Evolutionary conservation across 2,888 invertebrate species (phyloP), one percentile per base, ranked within the genome.

Genomic region (Tigriopus californicus): DNA sequence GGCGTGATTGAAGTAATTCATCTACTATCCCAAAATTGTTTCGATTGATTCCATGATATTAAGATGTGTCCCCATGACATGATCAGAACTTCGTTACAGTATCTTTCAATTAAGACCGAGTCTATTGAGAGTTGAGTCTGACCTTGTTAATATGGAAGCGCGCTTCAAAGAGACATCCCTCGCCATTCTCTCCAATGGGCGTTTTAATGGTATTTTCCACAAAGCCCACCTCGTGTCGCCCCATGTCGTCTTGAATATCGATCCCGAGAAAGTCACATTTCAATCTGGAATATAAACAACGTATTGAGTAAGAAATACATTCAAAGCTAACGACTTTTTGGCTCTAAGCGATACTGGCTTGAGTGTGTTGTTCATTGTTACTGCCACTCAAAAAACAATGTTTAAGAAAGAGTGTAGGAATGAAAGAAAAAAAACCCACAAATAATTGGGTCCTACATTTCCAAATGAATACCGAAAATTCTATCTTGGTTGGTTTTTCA

Each of bases 181-280:
- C 66, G 8, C 64, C 63, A 47, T 68, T 68, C 6, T 68, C 67
- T 51, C 66, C 64, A 5, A 73, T 60, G 12, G 74, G 72, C 20
- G 66, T 67, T 65, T 76, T 77, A 11, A 70, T 67, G 10, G 74
- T 76, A 64, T 77, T 74, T 61, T 77, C 76, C 13, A 75, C 70
- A 66, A 76, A 76, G 5, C 77, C 77, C 15, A 78, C 77, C 67
- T 78, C 78, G 67, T 78, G 78, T 54, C 78, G 67, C 0, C 77
- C 78, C 68, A 75, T 71, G 61, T 77, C 77, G 69, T 78, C 77
- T 41, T 61, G 56, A 42, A 51, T 61, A 40, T 53, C 61, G n/a
- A 62, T 62, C 25, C 51, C 56, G n/a, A 62, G 41, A n/a, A 33
- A 42, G 13, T 41, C 48, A 33, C 44, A 44, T 22, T 47, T 41